Evolutionary conservation across 2,888 invertebrate species (phyloP).

Genomic region (Philhelius pedissequus): DNA sequence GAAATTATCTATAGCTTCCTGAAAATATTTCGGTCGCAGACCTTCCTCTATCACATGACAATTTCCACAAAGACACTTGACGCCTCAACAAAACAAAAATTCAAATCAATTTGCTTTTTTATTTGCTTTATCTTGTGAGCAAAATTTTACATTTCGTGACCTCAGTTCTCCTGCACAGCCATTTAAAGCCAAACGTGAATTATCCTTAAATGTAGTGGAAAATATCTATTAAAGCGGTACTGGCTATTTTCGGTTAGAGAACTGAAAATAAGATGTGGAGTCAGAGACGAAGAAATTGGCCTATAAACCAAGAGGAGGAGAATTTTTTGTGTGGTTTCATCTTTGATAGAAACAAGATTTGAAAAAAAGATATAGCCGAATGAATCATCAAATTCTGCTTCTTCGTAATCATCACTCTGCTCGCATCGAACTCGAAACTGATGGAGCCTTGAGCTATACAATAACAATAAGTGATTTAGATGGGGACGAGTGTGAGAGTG

Average conservation of each 20-base stretch:
- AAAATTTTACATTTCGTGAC: background rate
- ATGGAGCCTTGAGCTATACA: constrained; percentile 6
- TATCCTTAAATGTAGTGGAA: background rate
- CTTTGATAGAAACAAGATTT: background rate
- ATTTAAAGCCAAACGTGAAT: background rate
- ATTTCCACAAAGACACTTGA: constrained; percentile 7
- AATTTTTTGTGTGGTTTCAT: background rate
- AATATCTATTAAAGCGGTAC: constrained; percentile 1
- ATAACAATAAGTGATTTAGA: constrained; percentile 18
- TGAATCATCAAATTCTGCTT: constrained; percentile 23
- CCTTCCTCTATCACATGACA: background rate
- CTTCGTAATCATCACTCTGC: constrained; percentile 11
- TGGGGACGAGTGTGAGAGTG: background rate
- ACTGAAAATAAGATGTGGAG: constrained; percentile 8
- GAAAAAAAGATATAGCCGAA: background rate
- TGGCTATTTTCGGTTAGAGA: background rate
- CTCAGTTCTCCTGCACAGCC: too few species aligned
- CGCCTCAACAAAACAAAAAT: background rate
- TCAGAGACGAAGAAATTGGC: constrained; percentile 13
- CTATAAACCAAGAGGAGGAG: background rate
- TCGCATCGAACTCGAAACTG: background rate
- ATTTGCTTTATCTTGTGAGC: background rate
- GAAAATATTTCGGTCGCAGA: background rate
- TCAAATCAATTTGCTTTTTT: constrained; percentile 4
- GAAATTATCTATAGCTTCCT: too few species aligned